Base-by-base conservation (phyloP, 64 coral and sea anemone genomes). In the Montipora foliosa region DNA sequence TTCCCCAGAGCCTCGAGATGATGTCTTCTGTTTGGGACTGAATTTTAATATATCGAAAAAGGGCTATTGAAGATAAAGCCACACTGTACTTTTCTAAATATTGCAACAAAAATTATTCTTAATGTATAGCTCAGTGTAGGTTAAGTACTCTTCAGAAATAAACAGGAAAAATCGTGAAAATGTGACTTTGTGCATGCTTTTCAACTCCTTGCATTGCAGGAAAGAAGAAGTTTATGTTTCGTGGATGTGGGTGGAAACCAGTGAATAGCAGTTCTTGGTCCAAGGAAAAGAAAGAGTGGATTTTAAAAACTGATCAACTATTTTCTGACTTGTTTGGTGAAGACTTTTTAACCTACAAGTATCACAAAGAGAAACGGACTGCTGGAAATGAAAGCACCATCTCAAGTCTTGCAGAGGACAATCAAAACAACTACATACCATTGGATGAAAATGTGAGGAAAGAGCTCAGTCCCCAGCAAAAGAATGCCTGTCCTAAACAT, bases 291-390 rank as follows among this genome's bases (percentile, higher is more conserved):
- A 15, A 25, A 25, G 51, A 76, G 12, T 75, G 72, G 87, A 76
- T 88, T 49, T 76, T 88, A 0, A 50, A 46, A 47, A 60, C 75
- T 22, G 70, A 88, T n/a, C 11, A 90, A 4, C 79, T 90, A 59
- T 90, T 90, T 16, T 48, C 29, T 47, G 47, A 90, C 8, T 60
- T 90, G 0, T 80, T 80, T 67, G 88, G 88, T 37, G 7, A 47
- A 5, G 88, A 90, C 88, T 90, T 90, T 47, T 80, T 90, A 14
- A 57, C 9, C n/a, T 90, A 90, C 67, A 20, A 12, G 0, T 90
- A 80, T 47, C 5, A 64, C 29, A 90, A 80, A 80, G 52, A 78
- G 7, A 79, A 90, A n/a, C 76, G 88, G 44, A 79, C 75, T 25
- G 25, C 19, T 79, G 76, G 70, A 2, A 75, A 79, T 79, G 88